A percentile compares a stretch with the other conserved stretches of the same genome.
Evolutionary conservation across 2,797 vertebrate species (phyloP).

Genomic region (Lepilemur septentrionalis): DNA sequence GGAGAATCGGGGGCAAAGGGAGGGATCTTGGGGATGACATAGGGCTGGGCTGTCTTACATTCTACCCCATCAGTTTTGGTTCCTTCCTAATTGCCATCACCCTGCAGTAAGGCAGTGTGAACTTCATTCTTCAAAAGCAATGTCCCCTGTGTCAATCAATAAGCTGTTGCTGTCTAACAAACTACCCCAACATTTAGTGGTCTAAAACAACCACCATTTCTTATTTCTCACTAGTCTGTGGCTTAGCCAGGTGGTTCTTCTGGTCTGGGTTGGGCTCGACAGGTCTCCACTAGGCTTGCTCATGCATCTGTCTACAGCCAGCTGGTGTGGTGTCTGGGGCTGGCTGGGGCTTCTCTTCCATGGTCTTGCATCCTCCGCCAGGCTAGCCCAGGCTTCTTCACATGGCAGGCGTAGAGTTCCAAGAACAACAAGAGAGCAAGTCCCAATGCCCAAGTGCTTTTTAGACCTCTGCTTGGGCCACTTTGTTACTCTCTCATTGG

Average conservation of each 20-base stretch:
- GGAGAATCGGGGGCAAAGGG: not conserved
- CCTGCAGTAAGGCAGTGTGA: not conserved
- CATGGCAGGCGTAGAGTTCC: not conserved
- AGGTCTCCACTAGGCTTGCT: not conserved
- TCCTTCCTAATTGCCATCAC: not conserved
- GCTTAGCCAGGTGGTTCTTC: not conserved
- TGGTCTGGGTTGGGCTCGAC: not conserved
- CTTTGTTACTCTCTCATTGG: constrained; percentile 3
- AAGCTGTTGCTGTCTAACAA: not conserved
- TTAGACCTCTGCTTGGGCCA: not conserved
- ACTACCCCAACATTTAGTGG: not conserved
- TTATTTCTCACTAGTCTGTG: not conserved
- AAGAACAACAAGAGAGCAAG: not conserved
- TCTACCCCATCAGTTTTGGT: not conserved
- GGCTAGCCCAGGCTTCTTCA: not conserved
- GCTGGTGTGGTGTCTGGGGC: not conserved
- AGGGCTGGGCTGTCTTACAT: not conserved
- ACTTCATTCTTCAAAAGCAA: not conserved
- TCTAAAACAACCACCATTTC: not conserved
- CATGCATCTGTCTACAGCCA: not conserved
- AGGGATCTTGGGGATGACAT: not conserved
- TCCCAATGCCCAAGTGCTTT: not conserved
- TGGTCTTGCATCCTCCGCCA: not conserved
- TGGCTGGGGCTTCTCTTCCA: not conserved
- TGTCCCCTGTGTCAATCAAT: not conserved